phyloP scores from a whole-genome alignment of 2,888 invertebrate genomes.

The Automeris io region DNA sequence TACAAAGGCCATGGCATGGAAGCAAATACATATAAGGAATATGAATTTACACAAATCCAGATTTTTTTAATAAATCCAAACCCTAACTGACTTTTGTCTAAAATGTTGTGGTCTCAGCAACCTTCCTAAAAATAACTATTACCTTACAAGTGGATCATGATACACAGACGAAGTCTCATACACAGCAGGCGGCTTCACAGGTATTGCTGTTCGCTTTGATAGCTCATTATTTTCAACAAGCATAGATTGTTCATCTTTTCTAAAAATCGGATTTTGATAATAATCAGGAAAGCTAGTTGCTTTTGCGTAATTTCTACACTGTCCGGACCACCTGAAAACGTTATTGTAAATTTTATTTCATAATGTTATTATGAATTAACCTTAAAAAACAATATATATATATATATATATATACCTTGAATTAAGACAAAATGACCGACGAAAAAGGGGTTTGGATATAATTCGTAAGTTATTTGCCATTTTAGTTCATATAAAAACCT shows the following conservation, averaged over 20 bases:
- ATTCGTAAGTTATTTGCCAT: conserved; percentile 27
- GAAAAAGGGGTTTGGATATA: conserved; percentile 19
- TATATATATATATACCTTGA: background rate
- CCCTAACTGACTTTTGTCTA: too few relatives aligned
- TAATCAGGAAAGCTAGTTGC: conserved; percentile 55
- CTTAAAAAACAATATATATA: background rate
- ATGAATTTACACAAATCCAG: too few relatives aligned
- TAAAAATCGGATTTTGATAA: conserved; percentile 79
- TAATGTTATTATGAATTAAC: background rate
- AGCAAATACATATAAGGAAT: too few relatives aligned
- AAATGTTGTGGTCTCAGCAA: background rate
- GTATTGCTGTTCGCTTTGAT: conserved; percentile 77
- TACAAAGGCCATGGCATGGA: too few relatives aligned
- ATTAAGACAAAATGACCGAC: conserved; percentile 9
- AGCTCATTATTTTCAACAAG: conserved; percentile 78
- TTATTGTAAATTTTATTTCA: too few relatives aligned
- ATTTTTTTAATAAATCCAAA: too few relatives aligned
- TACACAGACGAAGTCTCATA: conserved; percentile 85
- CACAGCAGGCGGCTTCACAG: conserved; percentile 84
- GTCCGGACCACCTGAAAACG: conserved; percentile 30
- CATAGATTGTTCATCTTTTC: conserved; percentile 78
- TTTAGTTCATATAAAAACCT: too few relatives aligned
- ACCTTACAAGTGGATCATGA: conserved; percentile 83
- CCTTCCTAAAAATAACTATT: conserved; percentile 29
- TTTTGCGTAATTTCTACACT: conserved; percentile 40